Base-by-base conservation (phyloP, 2,888 invertebrate genomes). In the Synanthedon formicaeformis region DNA sequence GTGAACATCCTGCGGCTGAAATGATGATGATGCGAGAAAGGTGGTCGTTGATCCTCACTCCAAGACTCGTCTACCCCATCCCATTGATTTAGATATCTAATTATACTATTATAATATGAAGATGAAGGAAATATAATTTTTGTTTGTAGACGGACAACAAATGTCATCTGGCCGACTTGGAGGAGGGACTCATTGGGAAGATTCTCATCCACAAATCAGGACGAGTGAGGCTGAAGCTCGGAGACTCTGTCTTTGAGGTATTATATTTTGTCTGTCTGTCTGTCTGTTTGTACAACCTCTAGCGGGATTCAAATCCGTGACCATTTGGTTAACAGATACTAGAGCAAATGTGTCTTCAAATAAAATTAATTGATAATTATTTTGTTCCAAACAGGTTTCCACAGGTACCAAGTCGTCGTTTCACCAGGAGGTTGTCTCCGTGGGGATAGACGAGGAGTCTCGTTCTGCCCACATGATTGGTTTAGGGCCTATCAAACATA, bases 111-210 rank as follows among this genome's bases (percentile, higher is more conserved):
- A 23, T 27, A n/a, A n/a, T n/a, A n/a, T n/a, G n/a, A n/a, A n/a
- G n/a, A n/a, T n/a, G 13, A 45, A 13, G 12, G 14, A 16, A 50
- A 40, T 51, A 14, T 40, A 41, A n/a, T 54, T 53, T 23, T 23
- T 23, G 23, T 23, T 61, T 64, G 45, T 62, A 82, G 81, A 63
- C 55, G 13, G 80, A 81, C 48, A 73, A 66, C 52, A 66, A 71
- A 57, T 88, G 89, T 61, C 72, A 76, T 1, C 60, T 89, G 12
- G 60, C 75, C 0, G 82, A 86, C 52, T 58, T 91, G 60, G 89
- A 89, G 56, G 91, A 91, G 58, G 91, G 91, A 1, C 84, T 85
- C 58, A 84, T 91, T 40, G 91, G 91, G 0, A 90, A 88, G 60
- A 69, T 91, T 56, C 65, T 86, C 41, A 81, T 90, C 13, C 90